A percentile compares a stretch with the other conserved stretches of the same genome.
Evolutionary conservation across 1,140 invertebrate species (phyloP).

Genomic region (Trachymyrmex septentrionalis): DNA sequence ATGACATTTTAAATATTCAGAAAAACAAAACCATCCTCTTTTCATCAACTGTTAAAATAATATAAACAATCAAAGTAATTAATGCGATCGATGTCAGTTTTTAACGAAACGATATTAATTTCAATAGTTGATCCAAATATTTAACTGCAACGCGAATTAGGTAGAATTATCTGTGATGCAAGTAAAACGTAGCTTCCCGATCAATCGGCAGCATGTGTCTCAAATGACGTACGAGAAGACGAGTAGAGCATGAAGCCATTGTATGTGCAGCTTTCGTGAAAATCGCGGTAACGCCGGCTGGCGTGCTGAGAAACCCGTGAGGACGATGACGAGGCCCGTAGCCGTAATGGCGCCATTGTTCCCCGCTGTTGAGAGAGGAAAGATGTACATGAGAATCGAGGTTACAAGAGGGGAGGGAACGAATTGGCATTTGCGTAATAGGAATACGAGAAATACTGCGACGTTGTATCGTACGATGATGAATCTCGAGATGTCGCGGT

Average conservation of each 20-base stretch:
- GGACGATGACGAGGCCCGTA: slow-evolving; percentile 42
- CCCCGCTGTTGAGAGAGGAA: slow-evolving; percentile 52
- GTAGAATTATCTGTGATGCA: neutral
- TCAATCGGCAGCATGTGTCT: slow-evolving; percentile 35
- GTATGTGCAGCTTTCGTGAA: slow-evolving; percentile 70
- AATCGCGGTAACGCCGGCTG: slow-evolving; percentile 66
- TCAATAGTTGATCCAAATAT: neutral
- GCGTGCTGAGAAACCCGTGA: slow-evolving; percentile 65
- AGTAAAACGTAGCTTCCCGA: neutral
- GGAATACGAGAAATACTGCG: slow-evolving; percentile 57
- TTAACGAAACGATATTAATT: neutral
- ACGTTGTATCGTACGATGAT: slow-evolving; percentile 52
- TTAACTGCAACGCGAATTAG: neutral
- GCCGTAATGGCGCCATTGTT: slow-evolving; percentile 72
- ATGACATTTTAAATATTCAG: neutral
- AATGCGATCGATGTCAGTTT: neutral
- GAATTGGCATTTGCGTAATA: slow-evolving; percentile 72
- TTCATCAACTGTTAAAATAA: neutral
- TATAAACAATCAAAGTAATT: neutral
- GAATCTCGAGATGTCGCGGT: slow-evolving; percentile 55
- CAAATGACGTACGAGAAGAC: slow-evolving; percentile 63
- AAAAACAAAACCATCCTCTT: neutral
- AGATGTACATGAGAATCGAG: slow-evolving; percentile 69
- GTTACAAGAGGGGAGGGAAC: slow-evolving; percentile 62
- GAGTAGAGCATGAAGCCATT: slow-evolving; percentile 23